Evolutionary conservation across 2,113 vertebrate genomes (phyloP).

Genomic region (Dromiciops gliroides): DNA sequence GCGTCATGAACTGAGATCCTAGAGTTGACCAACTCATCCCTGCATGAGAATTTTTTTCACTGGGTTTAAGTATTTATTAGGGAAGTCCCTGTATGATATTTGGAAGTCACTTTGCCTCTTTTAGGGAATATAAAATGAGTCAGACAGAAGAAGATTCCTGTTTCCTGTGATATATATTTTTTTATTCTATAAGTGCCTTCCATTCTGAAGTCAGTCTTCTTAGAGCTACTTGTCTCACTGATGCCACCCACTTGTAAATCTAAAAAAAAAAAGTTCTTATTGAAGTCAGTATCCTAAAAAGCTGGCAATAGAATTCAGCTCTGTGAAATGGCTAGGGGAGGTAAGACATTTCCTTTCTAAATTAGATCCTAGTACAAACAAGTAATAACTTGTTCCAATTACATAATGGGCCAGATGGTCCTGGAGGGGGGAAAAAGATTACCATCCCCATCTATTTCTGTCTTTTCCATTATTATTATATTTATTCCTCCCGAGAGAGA

Average conservation of each 20-base stretch:
- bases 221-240: neutral
- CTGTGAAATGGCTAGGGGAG: neutral
- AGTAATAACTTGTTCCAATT: constrained; percentile 25
- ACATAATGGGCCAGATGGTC: neutral
- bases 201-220: neutral
- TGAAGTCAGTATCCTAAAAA: neutral
- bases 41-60: too few relatives aligned
- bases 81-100: neutral
- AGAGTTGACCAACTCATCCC: neutral
- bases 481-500: constrained; percentile 46
- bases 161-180: neutral
- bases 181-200: neutral
- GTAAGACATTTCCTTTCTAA: constrained; percentile 49
- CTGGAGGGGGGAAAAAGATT: constrained; percentile 7
- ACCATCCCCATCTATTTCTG: constrained; percentile 33
- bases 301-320: neutral
- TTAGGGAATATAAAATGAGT: neutral
- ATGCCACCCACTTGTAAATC: neutral
- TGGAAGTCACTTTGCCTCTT: neutral
- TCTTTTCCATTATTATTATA: neutral
- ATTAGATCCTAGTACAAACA: constrained; percentile 41
- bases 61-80: too few relatives aligned
- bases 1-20: neutral
- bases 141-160: neutral
- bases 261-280: neutral